Conservation (phyloP, 2,888 invertebrate genomes). For the Trissonchulus latispiculum region DNA sequence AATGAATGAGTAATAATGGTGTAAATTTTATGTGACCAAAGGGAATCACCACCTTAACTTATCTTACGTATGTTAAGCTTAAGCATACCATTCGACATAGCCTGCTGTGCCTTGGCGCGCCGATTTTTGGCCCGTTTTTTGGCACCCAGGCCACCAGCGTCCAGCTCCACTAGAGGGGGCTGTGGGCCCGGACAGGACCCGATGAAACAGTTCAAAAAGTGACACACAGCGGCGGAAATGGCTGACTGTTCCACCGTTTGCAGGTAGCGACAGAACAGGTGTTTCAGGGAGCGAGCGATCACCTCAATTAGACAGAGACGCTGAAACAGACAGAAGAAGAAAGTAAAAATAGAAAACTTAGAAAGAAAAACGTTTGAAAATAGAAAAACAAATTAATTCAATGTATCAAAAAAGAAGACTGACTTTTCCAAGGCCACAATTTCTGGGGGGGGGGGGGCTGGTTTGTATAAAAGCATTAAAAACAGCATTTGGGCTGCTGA, state of each 20-base stretch:
- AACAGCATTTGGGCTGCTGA: too few relatives aligned
- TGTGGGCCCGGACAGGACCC: conserved; percentile 63
- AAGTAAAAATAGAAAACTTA: neutral
- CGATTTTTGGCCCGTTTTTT: neutral
- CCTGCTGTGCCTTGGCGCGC: too few relatives aligned
- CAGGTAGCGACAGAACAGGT: conserved; percentile 78
- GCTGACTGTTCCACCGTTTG: conserved; percentile 84
- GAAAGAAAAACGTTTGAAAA: neutral
- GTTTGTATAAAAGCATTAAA: too few relatives aligned
- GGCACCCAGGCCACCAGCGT: neutral
- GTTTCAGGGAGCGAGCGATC: conserved; percentile 77
- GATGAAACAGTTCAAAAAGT: conserved; percentile 88
- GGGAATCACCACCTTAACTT: too few relatives aligned
- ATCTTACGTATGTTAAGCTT: too few relatives aligned
- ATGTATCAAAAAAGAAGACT: neutral
- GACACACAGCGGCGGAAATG: conserved; percentile 76
- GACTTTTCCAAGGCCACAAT: too few relatives aligned
- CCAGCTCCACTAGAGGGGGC: conserved; percentile 51
- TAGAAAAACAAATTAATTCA: conserved; percentile 4
- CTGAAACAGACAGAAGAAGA: conserved; percentile 51
- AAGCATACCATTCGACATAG: too few relatives aligned
- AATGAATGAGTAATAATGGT: too few relatives aligned
- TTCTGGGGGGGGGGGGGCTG: too few relatives aligned
- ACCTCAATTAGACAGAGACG: conserved; percentile 82
- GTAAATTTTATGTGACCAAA: too few relatives aligned